Conservation (phyloP, 2,113 vertebrate species). For the Solenodon paradoxus region DNA sequence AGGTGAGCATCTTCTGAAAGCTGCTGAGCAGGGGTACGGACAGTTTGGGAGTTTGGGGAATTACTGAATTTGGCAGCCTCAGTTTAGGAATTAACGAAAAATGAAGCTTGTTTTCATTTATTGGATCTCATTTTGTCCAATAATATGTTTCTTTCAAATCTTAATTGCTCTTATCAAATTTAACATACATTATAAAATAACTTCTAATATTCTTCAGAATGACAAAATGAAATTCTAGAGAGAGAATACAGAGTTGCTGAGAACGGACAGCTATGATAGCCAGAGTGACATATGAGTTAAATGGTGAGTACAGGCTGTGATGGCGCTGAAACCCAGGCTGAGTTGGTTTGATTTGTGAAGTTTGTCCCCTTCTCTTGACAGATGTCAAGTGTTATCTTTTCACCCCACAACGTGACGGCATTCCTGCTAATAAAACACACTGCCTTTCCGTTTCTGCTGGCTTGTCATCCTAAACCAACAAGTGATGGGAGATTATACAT, state of each 20-base stretch:
- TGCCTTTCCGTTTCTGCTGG: not conserved
- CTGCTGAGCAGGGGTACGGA: too few relatives aligned
- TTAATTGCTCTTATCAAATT: not conserved
- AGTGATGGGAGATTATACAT: not conserved
- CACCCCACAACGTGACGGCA: not conserved
- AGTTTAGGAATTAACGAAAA: not conserved
- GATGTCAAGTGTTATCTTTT: not conserved
- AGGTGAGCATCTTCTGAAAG: not conserved
- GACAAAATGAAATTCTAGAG: not conserved
- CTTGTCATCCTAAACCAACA: not conserved
- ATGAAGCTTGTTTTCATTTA: not conserved
- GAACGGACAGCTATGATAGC: not conserved
- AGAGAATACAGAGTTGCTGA: not conserved
- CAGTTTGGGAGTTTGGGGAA: too few relatives aligned
- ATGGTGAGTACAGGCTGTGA: not conserved
- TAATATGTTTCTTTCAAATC: constrained; percentile 21
- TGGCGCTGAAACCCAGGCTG: not conserved
- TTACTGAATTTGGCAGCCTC: too few relatives aligned
- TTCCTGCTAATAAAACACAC: not conserved
- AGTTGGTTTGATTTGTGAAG: not conserved
- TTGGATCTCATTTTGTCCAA: not conserved
- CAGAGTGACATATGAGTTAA: not conserved
- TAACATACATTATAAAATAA: not conserved
- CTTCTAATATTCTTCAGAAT: not conserved
- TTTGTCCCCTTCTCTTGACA: not conserved